phyloP scores from a whole-genome alignment of 2,888 invertebrate species.

The Melinaea marsaeus region DNA sequence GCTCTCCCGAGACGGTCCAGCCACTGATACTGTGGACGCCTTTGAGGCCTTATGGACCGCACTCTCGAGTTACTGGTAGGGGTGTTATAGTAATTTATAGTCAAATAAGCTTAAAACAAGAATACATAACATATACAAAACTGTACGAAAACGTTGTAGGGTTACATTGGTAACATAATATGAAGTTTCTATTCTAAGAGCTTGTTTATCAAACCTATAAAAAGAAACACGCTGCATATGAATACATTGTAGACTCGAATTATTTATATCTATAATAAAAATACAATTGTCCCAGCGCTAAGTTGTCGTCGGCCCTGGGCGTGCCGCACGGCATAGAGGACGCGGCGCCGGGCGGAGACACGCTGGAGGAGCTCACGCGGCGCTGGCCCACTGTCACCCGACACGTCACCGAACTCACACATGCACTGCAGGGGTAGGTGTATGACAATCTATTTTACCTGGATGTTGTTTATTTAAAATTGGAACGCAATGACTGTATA shows the following conservation, averaged over 20 bases:
- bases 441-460: no score
- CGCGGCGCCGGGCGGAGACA: slow-evolving; percentile 46
- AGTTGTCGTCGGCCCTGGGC: slow-evolving; percentile 49
- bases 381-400: slow-evolving; percentile 46
- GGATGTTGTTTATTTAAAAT: not conserved
- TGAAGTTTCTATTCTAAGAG: no score
- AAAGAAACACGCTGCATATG: no score
- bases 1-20: slow-evolving; percentile 37
- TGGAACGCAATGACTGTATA: no score
- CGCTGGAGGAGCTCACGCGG: slow-evolving; percentile 41
- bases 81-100: not conserved
- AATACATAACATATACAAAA: no score
- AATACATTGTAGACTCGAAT: no score
- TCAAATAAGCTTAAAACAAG: no score
- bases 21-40: slow-evolving; percentile 45
- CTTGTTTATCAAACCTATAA: no score
- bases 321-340: slow-evolving; percentile 58
- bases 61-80: slow-evolving; percentile 67
- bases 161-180: no score
- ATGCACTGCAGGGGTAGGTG: slow-evolving; percentile 50
- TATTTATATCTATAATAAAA: not conserved
- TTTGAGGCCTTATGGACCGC: slow-evolving; percentile 67
- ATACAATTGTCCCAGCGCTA: slow-evolving; percentile 49
- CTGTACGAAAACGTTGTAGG: no score
- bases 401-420: slow-evolving; percentile 45